Evolutionary conservation across 2,888 invertebrate species (phyloP), one percentile per base, ranked within the genome.

Genomic region (Scelioninae gen. 2): DNA sequence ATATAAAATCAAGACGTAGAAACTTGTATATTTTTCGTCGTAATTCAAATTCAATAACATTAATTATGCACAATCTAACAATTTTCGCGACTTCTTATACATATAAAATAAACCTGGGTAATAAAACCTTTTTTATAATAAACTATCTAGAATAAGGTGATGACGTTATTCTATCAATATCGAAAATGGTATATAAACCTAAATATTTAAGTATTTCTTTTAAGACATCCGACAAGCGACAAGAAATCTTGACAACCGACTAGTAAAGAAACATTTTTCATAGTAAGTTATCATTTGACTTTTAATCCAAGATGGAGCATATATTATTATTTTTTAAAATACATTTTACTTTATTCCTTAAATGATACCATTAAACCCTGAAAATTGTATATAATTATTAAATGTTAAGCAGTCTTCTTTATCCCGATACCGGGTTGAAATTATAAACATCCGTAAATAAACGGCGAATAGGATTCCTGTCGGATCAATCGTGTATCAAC

Each of bases 351-450:
- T 33, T 13, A 19, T 10, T 43, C n/a, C 7, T 18, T 68, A 61
- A 52, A 37, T 55, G 70, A 35, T 70, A 70, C 55, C 25, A 63
- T 57, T 64, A 31, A 64, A 71, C 70, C 70, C 64, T 64, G 70
- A 63, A 71, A 71, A 33, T 46, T 41, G 45, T 46, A 22, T 57
- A 43, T 37, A 48, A 11, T 50, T 4, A 15, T 46, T 50, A 53
- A 52, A 67, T 41, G 25, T 61, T 67, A 72, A 72, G 50, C 72
- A 72, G 72, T 72, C 70, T 71, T 63, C 50, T 45, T 22, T 57
- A 31, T 28, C 58, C 50, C 58, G 16, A 10, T 22, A 37, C 10
- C 25, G 52, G 41, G 41, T 41, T 15, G 15, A 52, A 57, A 50
- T 64, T 55, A 46, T 53, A 68, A 67, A 58, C 48, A 58, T 13